Percentiles rank a stretch among this genome's conserved stretches.
phyloP scores from a whole-genome alignment of 2,797 vertebrate genomes.

The Alca torda region DNA sequence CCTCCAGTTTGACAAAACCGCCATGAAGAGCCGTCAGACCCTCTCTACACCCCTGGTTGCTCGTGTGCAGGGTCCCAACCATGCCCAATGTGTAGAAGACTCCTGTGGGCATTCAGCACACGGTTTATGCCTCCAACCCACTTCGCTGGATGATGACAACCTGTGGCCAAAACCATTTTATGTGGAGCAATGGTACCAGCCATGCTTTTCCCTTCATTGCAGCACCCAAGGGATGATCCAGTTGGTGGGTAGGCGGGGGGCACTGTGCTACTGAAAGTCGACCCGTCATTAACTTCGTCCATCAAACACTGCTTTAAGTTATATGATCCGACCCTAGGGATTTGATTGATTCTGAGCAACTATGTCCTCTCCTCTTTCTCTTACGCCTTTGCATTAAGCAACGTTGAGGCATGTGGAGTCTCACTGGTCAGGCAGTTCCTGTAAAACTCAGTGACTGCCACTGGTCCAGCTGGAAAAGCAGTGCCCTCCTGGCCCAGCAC shows the following conservation, averaged over 20 bases:
- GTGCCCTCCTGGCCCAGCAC: neutral
- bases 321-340: neutral
- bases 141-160: neutral
- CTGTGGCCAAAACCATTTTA: neutral
- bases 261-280: neutral
- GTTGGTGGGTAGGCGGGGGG: neutral
- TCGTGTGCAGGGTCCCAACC: neutral
- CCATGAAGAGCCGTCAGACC: neutral
- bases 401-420: fast-evolving
- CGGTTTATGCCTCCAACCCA: neutral
- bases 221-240: neutral
- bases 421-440: neutral
- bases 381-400: neutral
- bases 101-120: neutral
- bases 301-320: neutral
- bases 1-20: neutral
- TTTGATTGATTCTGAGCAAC: neutral
- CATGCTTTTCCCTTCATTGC: neutral
- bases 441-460: neutral
- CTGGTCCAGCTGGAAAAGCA: neutral
- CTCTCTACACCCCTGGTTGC: neutral
- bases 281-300: neutral
- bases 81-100: neutral
- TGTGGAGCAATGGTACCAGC: fast-evolving
- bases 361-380: neutral